Evolutionary conservation across 2,888 invertebrate genomes (phyloP).

Genomic region (Pheosia tremula): DNA sequence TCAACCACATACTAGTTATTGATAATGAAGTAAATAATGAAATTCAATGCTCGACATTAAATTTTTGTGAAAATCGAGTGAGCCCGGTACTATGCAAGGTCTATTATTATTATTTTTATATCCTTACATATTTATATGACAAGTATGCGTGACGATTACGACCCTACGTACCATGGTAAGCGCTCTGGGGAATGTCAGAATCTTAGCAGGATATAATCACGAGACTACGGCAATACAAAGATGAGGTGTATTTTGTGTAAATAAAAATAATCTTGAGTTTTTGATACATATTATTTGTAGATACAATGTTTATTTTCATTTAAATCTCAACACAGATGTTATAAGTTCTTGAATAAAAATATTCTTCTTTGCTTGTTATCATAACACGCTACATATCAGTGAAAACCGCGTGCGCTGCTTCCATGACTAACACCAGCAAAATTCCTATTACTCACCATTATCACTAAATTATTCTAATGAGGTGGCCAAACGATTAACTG

Average conservation of each 20-base stretch:
- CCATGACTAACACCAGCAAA: not conserved
- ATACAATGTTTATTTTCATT: not conserved
- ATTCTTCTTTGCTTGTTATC: conserved; percentile 8
- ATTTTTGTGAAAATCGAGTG: no score
- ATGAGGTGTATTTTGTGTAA: not conserved
- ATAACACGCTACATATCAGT: conserved; percentile 23
- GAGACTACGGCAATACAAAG: not conserved
- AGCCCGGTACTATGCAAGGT: no score
- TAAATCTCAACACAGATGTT: not conserved
- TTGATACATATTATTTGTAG: not conserved
- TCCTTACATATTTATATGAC: no score
- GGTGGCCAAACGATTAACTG: no score
- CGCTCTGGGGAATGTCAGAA: not conserved
- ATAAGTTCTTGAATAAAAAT: not conserved
- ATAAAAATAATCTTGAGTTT: not conserved
- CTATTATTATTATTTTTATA: no score
- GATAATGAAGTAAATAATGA: no score
- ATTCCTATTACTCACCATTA: not conserved
- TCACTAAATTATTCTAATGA: not conserved
- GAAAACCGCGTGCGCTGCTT: conserved; percentile 18
- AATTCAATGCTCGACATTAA: no score
- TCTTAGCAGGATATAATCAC: not conserved
- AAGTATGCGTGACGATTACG: no score
- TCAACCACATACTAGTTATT: no score
- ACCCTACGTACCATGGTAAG: not conserved